phyloP scores from a whole-genome alignment of 53 echinoderm and acorn worm species.

The Stichopus horrens region DNA sequence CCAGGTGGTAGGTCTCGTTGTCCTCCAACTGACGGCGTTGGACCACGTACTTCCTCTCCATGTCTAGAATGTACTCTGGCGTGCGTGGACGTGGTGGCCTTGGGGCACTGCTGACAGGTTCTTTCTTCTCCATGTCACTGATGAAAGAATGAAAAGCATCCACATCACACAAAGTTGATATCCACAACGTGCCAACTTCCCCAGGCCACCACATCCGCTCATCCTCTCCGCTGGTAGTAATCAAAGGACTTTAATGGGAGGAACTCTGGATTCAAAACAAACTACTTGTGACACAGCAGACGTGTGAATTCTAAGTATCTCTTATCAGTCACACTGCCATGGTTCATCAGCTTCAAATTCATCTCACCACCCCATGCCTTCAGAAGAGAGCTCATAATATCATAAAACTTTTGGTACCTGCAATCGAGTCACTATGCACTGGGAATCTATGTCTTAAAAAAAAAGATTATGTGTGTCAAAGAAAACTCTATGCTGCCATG shows the following conservation, averaged over 20 bases:
- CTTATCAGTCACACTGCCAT: too few relatives aligned
- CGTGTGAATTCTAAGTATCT: too few relatives aligned
- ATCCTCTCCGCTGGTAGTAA: slow-evolving; percentile 1
- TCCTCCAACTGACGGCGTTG: slow-evolving; percentile 13
- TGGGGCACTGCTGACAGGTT: background rate
- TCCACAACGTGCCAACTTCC: background rate
- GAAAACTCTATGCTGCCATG: too few relatives aligned
- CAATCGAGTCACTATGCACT: too few relatives aligned
- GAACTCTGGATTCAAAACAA: background rate
- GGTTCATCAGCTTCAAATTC: too few relatives aligned
- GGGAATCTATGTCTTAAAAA: too few relatives aligned
- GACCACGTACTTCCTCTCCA: slow-evolving; percentile 10
- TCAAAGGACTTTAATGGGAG: background rate
- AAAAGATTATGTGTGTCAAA: too few relatives aligned
- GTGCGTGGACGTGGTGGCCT: slow-evolving; percentile 24
- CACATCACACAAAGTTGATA: slow-evolving; percentile 33
- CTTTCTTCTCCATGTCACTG: slow-evolving; percentile 7
- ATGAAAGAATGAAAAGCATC: slow-evolving; percentile 48
- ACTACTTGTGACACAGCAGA: too few relatives aligned
- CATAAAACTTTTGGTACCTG: too few relatives aligned
- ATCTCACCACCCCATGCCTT: too few relatives aligned
- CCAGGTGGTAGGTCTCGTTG: slow-evolving; percentile 16
- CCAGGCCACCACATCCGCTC: slow-evolving; percentile 28
- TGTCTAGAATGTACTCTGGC: slow-evolving; percentile 23
- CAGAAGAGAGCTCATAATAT: too few relatives aligned